Evolutionary conservation across 2,113 vertebrate species (phyloP), one percentile per base, ranked within the genome.

Genomic region (Struthio camelus): DNA sequence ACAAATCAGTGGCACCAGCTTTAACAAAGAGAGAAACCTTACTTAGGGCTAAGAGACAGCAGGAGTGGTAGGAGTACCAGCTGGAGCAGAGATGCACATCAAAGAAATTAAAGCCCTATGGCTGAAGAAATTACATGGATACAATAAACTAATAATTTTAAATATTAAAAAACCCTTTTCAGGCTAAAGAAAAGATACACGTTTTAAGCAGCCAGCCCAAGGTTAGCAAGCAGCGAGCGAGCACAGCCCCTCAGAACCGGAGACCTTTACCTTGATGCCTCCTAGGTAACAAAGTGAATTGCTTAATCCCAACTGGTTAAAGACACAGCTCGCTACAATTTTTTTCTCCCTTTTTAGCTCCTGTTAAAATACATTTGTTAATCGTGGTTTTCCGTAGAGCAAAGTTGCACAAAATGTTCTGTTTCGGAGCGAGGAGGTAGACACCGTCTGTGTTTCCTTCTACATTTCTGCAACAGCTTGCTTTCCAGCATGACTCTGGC

Each of bases 121-220:
- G 97, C 96, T 98, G 95, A 96, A 98, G 95, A 97, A 98, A 98
- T 97, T 97, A 97, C 96, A 97, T 85, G 89, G 96, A 93, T 97
- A 94, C 95, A 40, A 94, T 97, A 98, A 97, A 97, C 95, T 96
- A 98, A 98, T 97, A 98, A 95, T 97, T 97, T 98, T 98, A 98
- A 98, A 98, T 98, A 98, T 97, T 98, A 97, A 98, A 98, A 97
- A 94, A 80, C 72, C 97, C 97, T 97, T 97, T 96, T 95, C 92
- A 97, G 94, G 93, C 87, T 95, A 92, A 96, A 97, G 82, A 97
- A 96, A 96, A 98, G 96, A 93, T 58, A 73, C 93, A 96, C 1
- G 69, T 96, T 97, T 80, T 81, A 90, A 97, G 92, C 95, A 97
- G 93, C 92, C 93, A 97, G 96, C 95, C 96, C 94, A 98, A 98